phyloP scores from a whole-genome alignment of 2,888 invertebrate genomes.

The Parnassius smintheus region DNA sequence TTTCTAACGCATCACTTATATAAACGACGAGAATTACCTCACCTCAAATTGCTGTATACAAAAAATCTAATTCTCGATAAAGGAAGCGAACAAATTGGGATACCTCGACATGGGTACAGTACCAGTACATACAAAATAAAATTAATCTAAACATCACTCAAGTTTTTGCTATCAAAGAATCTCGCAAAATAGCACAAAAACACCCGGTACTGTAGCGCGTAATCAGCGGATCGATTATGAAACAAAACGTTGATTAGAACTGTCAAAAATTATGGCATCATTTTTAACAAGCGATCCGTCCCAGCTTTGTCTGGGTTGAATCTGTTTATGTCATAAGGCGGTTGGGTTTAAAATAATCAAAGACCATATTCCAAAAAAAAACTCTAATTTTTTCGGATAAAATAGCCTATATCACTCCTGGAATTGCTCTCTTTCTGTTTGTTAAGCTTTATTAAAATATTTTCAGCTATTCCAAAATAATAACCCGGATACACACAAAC shows the following conservation, averaged over 20 bases:
- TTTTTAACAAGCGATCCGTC: background rate
- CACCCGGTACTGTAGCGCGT: conserved; percentile 6
- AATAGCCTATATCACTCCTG: too few species aligned
- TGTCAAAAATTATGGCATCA: conserved; percentile 9
- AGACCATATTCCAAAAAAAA: too few species aligned
- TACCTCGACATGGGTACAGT: background rate
- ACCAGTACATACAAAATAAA: conserved; percentile 21
- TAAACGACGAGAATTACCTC: background rate
- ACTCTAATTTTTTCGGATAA: too few species aligned
- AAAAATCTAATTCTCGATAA: background rate
- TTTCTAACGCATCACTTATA: background rate
- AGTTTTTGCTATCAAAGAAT: conserved; percentile 19
- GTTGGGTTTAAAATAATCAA: background rate
- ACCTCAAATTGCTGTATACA: background rate
- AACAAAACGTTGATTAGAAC: conserved; percentile 16
- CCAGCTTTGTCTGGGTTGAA: too few species aligned
- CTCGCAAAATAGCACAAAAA: conserved; percentile 14
- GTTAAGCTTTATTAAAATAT: too few species aligned
- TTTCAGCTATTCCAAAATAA: too few species aligned
- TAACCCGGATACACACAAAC: too few species aligned
- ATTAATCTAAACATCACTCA: conserved; percentile 16
- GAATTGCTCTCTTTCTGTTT: too few species aligned
- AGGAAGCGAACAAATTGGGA: conserved; percentile 5
- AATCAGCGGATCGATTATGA: conserved; percentile 9
- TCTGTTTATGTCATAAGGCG: background rate